Conservation (phyloP, 2,888 invertebrate species). For the Netelia fuscicornis region DNA sequence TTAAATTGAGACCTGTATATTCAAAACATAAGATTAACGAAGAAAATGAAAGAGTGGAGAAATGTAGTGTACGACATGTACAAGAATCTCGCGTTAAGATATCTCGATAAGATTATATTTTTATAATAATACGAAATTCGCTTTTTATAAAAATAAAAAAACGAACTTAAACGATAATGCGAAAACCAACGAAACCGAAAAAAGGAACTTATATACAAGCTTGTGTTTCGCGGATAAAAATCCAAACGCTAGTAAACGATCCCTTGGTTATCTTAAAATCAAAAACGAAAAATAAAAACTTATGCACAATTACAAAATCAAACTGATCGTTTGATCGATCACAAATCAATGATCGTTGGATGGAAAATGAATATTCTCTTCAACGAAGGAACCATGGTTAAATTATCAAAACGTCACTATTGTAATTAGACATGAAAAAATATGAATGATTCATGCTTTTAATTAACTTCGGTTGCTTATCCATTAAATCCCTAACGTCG, state of each 20-base stretch:
- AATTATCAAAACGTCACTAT: too few species aligned
- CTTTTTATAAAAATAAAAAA: neutral
- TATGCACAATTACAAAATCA: too few species aligned
- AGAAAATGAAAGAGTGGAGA: slow-evolving; percentile 22
- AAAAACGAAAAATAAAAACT: too few species aligned
- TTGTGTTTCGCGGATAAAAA: neutral
- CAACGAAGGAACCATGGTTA: too few species aligned
- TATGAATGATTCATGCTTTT: neutral
- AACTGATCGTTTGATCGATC: too few species aligned
- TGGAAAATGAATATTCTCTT: too few species aligned
- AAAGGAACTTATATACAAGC: neutral
- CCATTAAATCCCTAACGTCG: neutral
- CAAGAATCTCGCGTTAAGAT: too few species aligned
- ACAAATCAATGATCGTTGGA: too few species aligned
- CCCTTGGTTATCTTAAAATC: too few species aligned
- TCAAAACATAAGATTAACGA: slow-evolving; percentile 31
- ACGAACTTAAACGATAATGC: neutral
- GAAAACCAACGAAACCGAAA: neutral
- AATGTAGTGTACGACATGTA: neutral
- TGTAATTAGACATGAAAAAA: too few species aligned
- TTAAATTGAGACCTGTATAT: slow-evolving; percentile 55
- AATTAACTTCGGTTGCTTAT: neutral
- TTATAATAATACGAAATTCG: too few species aligned
- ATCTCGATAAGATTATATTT: too few species aligned
- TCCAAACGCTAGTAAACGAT: neutral